Evolutionary conservation across 2,113 vertebrate species (phyloP), one percentile per base, ranked within the genome.

Genomic region (Bombycilla garrulus): DNA sequence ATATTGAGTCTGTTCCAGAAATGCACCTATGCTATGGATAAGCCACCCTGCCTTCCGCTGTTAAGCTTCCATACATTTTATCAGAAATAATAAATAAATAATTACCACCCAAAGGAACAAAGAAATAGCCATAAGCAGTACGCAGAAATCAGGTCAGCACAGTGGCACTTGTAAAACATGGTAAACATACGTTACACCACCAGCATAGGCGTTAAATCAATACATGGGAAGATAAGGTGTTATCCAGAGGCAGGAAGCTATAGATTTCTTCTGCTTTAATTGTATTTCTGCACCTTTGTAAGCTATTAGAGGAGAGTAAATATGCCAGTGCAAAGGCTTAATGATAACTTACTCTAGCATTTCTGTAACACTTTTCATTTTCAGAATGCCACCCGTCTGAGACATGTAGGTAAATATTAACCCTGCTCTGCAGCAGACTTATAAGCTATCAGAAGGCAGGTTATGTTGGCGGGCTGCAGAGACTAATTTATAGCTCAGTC

Each of bases 231-330:
- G 70, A 61, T 50, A 62, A 92, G 86, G 33, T 36, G 58, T n/a
- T 92, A 85, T 50, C 81, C 77, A 86, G 47, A 91, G 66, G 29
- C 65, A 72, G 74, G 84, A 80, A 89, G 42, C 57, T 54, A 83
- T 26, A 89, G 86, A 45, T 89, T 76, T 31, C 57, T 69, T 69
- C 81, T 33, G 25, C 42, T 87, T 95, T 85, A 95, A 91, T 82
- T 91, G 81, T 53, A 58, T 85, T 87, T 87, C 89, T 89, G 65
- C 57, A 56, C 36, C 64, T 81, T 40, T 76, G 57, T 69, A 79
- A 95, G 57, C 66, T 88, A 24, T 89, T 79, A 69, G 61, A 61
- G 26, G 47, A 69, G 33, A 89, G 73, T 85, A 93, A 93, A 93
- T 84, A 56, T 7, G 38, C 69, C 84, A 88, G 50, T 2, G 4